Percentiles rank a stretch among this genome's conserved stretches.
phyloP scores from a whole-genome alignment of 1,140 invertebrate genomes.

The Drosophila simulans region DNA sequence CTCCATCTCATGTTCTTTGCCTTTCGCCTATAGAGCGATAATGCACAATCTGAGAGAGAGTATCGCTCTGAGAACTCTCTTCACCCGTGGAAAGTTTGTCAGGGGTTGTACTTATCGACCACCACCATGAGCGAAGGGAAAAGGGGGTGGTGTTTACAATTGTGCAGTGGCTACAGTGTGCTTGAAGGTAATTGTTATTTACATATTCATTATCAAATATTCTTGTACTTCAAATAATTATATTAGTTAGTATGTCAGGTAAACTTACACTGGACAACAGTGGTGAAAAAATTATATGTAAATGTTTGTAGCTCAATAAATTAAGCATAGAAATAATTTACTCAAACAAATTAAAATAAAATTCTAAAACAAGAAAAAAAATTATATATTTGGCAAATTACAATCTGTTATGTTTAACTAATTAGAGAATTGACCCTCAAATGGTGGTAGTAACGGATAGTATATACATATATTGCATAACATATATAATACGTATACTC shows the following conservation, averaged over 20 bases:
- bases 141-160: constrained; percentile 22
- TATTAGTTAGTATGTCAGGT: neutral
- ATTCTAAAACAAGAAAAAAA: no score
- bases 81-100: constrained; percentile 21
- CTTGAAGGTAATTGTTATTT: neutral
- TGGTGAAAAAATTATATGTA: no score
- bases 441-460: no score
- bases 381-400: no score
- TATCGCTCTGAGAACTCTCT: constrained; percentile 19
- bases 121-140: constrained; percentile 28
- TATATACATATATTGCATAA: no score
- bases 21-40: constrained; percentile 27
- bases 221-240: neutral
- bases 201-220: neutral
- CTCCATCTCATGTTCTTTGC: neutral
- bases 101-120: constrained; percentile 61
- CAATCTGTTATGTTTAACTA: no score
- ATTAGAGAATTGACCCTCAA: no score
- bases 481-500: no score
- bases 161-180: neutral
- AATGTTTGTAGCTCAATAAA: no score
- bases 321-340: no score
- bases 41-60: constrained; percentile 34
- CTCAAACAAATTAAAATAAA: no score
- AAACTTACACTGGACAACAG: neutral